Percentiles rank a stretch among this genome's conserved stretches.
These are phyloP conservation scores for Lasioglossum villosulum DNA, from an alignment of 2,888 invertebrate species.

Conservation along the genomic window DNA sequence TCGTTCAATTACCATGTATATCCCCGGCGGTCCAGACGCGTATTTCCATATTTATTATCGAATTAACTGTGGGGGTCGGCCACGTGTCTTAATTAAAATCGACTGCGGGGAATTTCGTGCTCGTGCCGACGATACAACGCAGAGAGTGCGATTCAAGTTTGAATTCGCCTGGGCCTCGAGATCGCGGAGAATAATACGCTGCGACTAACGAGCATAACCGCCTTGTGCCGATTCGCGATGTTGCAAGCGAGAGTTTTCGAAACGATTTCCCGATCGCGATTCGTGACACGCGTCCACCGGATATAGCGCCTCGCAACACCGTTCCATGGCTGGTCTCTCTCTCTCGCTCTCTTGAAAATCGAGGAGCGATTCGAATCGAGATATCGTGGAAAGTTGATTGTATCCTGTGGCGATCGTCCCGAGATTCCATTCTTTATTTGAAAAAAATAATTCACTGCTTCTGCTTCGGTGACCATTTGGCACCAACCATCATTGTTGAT, in stretches of 20 bases:
- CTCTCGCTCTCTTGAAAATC: slow-evolving; percentile 26
- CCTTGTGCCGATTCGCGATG: slow-evolving; percentile 77
- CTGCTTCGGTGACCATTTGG: not conserved
- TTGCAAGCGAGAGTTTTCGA: slow-evolving; percentile 74
- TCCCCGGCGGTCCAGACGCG: not conserved
- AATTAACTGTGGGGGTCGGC: slow-evolving; percentile 18
- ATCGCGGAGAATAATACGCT: slow-evolving; percentile 31
- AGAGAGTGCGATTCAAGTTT: not conserved
- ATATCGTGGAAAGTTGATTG: slow-evolving; percentile 23
- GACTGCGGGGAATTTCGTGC: slow-evolving; percentile 5
- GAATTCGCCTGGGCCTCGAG: slow-evolving; percentile 20
- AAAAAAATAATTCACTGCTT: not conserved
- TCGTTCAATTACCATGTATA: slow-evolving; percentile 15
- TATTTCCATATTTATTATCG: slow-evolving; percentile 45
- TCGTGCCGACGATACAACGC: not conserved
- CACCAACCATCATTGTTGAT: not conserved
- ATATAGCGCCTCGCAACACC: slow-evolving; percentile 60
- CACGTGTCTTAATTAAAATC: slow-evolving; percentile 28
- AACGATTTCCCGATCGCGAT: slow-evolving; percentile 75
- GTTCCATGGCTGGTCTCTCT: slow-evolving; percentile 23
- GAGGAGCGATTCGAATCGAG: slow-evolving; percentile 38
- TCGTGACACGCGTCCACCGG: slow-evolving; percentile 70
- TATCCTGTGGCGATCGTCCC: not conserved
- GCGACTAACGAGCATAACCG: slow-evolving; percentile 75
- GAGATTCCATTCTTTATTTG: not conserved